phyloP scores from a whole-genome alignment of 2,797 vertebrate genomes.

The Tenualosa ilisha region DNA sequence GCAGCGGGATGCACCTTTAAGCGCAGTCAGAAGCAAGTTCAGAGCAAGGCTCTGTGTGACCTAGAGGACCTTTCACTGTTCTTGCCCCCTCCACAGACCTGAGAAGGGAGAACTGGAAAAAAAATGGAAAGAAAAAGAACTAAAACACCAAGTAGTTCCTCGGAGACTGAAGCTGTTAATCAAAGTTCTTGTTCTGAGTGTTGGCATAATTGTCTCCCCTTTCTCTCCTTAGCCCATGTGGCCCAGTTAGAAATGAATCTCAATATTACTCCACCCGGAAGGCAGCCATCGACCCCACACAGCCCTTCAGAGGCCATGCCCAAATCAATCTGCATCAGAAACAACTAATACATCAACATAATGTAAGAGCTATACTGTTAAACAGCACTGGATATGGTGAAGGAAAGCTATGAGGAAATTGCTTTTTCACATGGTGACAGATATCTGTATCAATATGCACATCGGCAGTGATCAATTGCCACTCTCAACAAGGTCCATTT shows the following conservation, averaged over 20 bases:
- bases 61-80: neutral
- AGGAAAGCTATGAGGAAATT: slow-evolving; percentile 6
- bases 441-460: slow-evolving; percentile 38
- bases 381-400: slow-evolving; percentile 10
- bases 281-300: slow-evolving; percentile 32
- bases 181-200: slow-evolving; percentile 40
- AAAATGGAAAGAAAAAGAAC: neutral
- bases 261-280: slow-evolving; percentile 26
- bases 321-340: slow-evolving; percentile 40
- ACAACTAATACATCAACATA: slow-evolving; percentile 36
- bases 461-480: slow-evolving; percentile 35
- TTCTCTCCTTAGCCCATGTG: slow-evolving; percentile 31
- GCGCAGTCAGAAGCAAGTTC: neutral
- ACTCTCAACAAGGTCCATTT: slow-evolving; percentile 28
- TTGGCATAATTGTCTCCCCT: slow-evolving; percentile 49
- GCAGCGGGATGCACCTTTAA: neutral
- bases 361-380: neutral
- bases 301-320: slow-evolving; percentile 9
- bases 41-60: neutral
- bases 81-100: neutral
- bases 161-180: slow-evolving; percentile 35
- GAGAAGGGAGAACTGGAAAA: slow-evolving; percentile 21
- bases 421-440: slow-evolving; percentile 24
- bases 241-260: slow-evolving; percentile 49
- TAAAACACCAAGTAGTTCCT: slow-evolving; percentile 3